phyloP scores from a whole-genome alignment of 2,797 vertebrate genomes.

The Nyctalus aviator region DNA sequence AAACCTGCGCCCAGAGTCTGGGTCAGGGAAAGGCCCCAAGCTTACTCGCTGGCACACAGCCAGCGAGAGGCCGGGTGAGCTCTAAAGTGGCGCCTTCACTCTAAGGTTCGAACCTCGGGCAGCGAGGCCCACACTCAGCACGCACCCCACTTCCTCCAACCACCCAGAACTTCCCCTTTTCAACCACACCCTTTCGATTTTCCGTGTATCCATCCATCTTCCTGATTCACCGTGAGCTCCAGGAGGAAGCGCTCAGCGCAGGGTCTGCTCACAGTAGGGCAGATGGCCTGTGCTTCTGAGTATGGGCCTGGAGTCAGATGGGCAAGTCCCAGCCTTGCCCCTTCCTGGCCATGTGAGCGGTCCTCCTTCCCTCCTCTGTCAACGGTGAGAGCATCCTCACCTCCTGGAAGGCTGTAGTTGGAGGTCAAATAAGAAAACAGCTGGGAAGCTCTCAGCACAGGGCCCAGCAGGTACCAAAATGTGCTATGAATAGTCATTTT shows the following conservation, averaged over 20 bases:
- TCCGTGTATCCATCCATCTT: not conserved
- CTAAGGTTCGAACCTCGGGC: not conserved
- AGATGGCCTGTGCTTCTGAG: not conserved
- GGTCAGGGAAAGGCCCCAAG: not conserved
- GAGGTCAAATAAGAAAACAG: not conserved
- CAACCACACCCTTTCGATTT: not conserved
- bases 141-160: too few relatives aligned
- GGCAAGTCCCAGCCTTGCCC: not conserved
- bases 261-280: not conserved
- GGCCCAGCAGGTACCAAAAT: too few relatives aligned
- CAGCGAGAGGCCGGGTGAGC: not conserved
- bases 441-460: not conserved
- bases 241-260: accelerated
- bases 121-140: not conserved
- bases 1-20: not conserved
- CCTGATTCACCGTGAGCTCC: not conserved
- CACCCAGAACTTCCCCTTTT: too few relatives aligned
- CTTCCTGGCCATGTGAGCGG: accelerated
- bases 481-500: not conserved
- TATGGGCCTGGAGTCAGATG: accelerated
- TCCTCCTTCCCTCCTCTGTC: not conserved
- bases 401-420: not conserved
- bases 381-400: not conserved
- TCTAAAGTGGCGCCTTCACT: not conserved
- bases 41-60: not conserved